phyloP scores from a whole-genome alignment of 2,888 invertebrate genomes.

The Pristionchus mayeri region DNA sequence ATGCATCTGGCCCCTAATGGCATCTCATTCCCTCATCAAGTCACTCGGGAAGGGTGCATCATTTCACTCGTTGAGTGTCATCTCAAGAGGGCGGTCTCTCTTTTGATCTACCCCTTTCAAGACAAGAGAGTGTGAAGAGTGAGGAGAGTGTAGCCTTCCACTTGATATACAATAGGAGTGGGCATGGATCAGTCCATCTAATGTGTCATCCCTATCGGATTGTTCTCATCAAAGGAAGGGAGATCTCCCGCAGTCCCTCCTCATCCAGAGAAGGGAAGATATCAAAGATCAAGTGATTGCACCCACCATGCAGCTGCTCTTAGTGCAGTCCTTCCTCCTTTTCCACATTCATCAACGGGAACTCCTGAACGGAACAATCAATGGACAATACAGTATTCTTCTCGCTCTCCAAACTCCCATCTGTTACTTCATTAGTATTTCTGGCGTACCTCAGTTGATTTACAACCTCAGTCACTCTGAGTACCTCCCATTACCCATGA shows the following conservation, averaged over 20 bases:
- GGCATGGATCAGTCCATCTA: constrained; percentile 25
- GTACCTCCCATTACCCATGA: not conserved
- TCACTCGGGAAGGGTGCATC: constrained; percentile 7
- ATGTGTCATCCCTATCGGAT: constrained; percentile 16
- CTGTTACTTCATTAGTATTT: constrained; percentile 5
- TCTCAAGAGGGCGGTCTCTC: constrained; percentile 30
- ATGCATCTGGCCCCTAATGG: constrained; percentile 2
- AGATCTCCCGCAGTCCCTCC: not conserved
- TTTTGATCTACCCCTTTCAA: not conserved
- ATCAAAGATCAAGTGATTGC: not conserved
- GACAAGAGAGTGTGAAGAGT: not conserved
- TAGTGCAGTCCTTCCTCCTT: constrained; percentile 64
- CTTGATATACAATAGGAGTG: constrained; percentile 31
- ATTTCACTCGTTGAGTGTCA: constrained; percentile 28
- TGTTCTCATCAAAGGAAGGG: not conserved
- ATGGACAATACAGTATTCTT: too few species aligned
- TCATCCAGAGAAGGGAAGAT: not conserved
- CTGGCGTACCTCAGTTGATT: constrained; percentile 21
- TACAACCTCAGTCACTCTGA: not conserved
- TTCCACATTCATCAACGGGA: constrained; percentile 64
- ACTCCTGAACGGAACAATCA: constrained; percentile 53
- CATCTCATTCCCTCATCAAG: constrained; percentile 28
- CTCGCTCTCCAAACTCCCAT: constrained; percentile 7
- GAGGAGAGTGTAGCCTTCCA: not conserved
- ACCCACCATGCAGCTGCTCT: constrained; percentile 64